Evolutionary conservation across 2,113 vertebrate species (phyloP).

Genomic region (Ictalurus punctatus): DNA sequence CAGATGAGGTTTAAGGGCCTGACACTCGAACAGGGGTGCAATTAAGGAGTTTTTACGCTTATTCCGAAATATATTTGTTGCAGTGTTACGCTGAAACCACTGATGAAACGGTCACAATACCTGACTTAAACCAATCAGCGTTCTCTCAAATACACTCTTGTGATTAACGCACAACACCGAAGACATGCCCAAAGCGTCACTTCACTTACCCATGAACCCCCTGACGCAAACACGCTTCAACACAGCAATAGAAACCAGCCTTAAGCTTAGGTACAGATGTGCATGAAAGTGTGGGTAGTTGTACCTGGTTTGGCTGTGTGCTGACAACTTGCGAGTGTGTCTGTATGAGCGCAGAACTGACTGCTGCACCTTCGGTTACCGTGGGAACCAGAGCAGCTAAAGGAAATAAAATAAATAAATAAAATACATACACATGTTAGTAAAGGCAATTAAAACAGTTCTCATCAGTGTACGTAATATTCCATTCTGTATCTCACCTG

Average conservation of each 20-base stretch:
- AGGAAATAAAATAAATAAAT: slow-evolving; percentile 1
- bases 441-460: not conserved
- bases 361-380: slow-evolving; percentile 65
- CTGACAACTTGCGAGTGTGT: slow-evolving; percentile 61
- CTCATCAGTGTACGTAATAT: not conserved
- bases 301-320: slow-evolving; percentile 64
- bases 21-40: not conserved
- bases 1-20: not conserved
- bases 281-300: not conserved
- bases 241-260: not conserved
- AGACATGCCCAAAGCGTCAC: not conserved
- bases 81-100: not conserved
- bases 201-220: not conserved
- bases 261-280: not conserved
- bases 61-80: not conserved
- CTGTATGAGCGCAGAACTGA: slow-evolving; percentile 62
- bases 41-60: not conserved
- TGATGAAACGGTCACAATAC: not conserved
- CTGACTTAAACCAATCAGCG: not conserved
- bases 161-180: not conserved
- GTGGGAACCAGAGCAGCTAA: slow-evolving; percentile 59
- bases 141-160: not conserved
- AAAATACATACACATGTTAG: not conserved
- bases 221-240: not conserved
- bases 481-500: slow-evolving; percentile 35